Conservation (phyloP, 2,113 vertebrate genomes). For the Sturnus vulgaris region DNA sequence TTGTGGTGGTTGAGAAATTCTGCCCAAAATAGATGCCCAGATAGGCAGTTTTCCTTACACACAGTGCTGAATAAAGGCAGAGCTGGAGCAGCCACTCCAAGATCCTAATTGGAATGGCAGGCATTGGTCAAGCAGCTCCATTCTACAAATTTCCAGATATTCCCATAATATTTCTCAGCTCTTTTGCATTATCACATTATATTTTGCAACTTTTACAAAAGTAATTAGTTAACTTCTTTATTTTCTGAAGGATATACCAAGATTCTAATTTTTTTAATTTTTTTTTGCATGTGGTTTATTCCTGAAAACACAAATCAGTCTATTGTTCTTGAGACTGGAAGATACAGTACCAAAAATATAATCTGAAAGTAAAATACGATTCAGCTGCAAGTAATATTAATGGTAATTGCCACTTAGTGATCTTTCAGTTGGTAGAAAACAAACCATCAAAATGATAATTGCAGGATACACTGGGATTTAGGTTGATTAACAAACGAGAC, state of each 20-base stretch:
- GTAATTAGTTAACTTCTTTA: not conserved
- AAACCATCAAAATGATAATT: constrained; percentile 43
- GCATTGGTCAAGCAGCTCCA: not conserved
- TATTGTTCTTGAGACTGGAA: not conserved
- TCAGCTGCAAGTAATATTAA: constrained; percentile 8
- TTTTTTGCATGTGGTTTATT: not conserved
- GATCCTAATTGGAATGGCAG: not conserved
- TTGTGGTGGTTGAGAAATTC: not conserved
- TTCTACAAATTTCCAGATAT: not conserved
- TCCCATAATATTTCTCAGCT: not conserved
- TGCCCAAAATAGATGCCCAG: not conserved
- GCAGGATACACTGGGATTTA: constrained; percentile 17
- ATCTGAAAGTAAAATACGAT: not conserved
- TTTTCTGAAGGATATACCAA: not conserved
- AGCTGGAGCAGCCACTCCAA: not conserved
- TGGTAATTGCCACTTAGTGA: constrained; percentile 24
- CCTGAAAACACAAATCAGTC: not conserved
- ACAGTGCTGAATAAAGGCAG: not conserved
- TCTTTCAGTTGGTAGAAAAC: constrained; percentile 30
- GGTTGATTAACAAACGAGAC: constrained; percentile 4
- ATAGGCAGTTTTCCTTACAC: not conserved
- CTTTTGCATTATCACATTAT: not conserved
- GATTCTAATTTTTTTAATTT: not conserved
- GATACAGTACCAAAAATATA: not conserved
- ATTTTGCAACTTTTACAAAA: not conserved